Evolutionary conservation across 2,888 invertebrate genomes (phyloP).

Genomic region (Rhynchonema sp.): DNA sequence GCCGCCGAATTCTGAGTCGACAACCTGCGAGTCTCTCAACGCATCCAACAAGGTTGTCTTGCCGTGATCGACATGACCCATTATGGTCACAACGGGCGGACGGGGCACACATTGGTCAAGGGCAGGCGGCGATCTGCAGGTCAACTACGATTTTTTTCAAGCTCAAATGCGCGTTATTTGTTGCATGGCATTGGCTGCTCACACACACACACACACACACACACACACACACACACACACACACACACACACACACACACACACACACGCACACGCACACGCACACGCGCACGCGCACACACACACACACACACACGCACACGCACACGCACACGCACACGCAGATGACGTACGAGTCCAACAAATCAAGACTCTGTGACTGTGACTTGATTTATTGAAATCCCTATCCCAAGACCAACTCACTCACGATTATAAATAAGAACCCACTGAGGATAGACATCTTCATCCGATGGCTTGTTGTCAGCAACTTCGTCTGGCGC

Average conservation of each 20-base stretch:
- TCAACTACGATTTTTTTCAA: no score
- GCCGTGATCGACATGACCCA: slow-evolving; percentile 99
- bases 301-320: background rate
- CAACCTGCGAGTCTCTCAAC: slow-evolving; percentile 61
- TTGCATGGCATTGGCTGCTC: background rate
- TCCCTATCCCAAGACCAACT: background rate
- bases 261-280: background rate
- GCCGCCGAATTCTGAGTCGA: slow-evolving; percentile 81
- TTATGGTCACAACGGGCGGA: slow-evolving; percentile 85
- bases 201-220: background rate
- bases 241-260: background rate
- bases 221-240: background rate
- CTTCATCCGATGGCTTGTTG: no score
- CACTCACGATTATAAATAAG: background rate
- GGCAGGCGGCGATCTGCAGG: no score
- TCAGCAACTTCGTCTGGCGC: background rate
- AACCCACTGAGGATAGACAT: background rate
- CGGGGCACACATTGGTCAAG: slow-evolving; percentile 47
- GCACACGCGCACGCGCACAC: background rate
- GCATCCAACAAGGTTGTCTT: slow-evolving; percentile 88
- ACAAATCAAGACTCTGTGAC: no score
- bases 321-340: background rate
- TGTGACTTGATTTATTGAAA: no score
- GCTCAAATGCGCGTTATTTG: background rate
- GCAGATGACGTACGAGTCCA: background rate